Base-by-base conservation (phyloP, 2,797 vertebrate genomes). In the Notolabrus celidotus region DNA sequence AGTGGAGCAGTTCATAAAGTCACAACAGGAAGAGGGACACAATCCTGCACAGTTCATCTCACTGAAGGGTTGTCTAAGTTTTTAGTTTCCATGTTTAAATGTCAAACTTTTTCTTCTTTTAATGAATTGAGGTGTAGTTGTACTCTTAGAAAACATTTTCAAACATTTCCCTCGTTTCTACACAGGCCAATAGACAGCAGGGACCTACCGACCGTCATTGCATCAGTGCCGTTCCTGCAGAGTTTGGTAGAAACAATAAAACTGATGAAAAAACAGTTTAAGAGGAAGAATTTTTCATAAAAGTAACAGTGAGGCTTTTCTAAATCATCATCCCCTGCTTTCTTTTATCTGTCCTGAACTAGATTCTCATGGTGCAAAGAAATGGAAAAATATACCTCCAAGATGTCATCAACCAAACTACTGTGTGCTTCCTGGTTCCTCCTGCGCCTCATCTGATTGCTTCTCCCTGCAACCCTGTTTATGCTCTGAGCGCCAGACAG, bases 1-100 rank as follows among this genome's bases (percentile, higher is more conserved):
- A 92, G 93, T 56, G 92, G 95, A 42, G 90, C 89, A 5, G 86
- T 95, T 23, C 88, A 94, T 36, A 79, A 93, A 20, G 55, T 96
- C 62, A 88, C 86, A 25, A 84, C 91, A 56, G 74, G 77, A 0
- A 54, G 53, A 63, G 59, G 79, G 0, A 54, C 47, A 3, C 81
- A 77, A 27, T 70, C 85, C 74, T 82, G 67, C 76, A 17, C 78
- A 68, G 34, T 0, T 0, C 79, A 87, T 38, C 82, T 96, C 39
- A 66, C 75, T 45, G 85, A 93, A 71, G 96, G 95, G 95, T 97
- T 59, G 74, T 12, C 22, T 16, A 56, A 17, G 3, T 53, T 38
- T 66, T 25, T 11, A 41, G 12, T 67, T 42, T 61, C 7, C 2
- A 29, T 31, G 39, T 57, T 38, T 23, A 47, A 47, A 2, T 14